Conservation (phyloP, 2,113 vertebrate species). For the Pachypanchax playfairii region DNA sequence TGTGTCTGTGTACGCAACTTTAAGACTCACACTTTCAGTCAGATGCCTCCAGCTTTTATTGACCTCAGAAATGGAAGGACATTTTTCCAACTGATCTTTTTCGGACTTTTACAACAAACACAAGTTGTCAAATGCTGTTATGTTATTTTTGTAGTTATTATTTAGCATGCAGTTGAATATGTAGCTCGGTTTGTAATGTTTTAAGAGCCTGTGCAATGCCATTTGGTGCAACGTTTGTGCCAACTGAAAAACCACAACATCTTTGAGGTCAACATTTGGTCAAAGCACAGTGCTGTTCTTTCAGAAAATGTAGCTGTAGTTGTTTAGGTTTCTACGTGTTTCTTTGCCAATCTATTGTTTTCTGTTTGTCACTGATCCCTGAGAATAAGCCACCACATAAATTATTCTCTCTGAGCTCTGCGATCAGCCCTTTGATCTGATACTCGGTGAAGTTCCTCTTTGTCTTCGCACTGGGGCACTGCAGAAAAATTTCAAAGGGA, state of each 20-base stretch:
- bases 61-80: conserved; percentile 29
- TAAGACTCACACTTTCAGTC: conserved; percentile 43
- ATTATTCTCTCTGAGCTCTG: too few species aligned
- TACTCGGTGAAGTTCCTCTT: too few species aligned
- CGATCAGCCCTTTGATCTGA: too few species aligned
- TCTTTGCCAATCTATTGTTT: too few species aligned
- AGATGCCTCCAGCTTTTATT: conserved; percentile 32
- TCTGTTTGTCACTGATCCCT: too few species aligned
- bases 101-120: not conserved
- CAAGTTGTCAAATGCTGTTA: not conserved
- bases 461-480: too few species aligned
- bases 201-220: not conserved
- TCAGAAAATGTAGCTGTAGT: too few species aligned
- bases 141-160: not conserved
- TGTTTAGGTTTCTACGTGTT: not conserved
- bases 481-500: too few species aligned
- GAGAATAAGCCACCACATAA: too few species aligned
- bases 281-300: not conserved
- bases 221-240: not conserved
- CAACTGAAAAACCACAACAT: not conserved
- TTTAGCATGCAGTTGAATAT: not conserved
- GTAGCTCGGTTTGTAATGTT: not conserved
- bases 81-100: conserved; percentile 21
- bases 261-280: not conserved
- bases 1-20: conserved; percentile 6